Percentiles rank a stretch among this genome's conserved stretches.
Evolutionary conservation across 1,140 invertebrate species (phyloP).

Genomic region (Aphelenchoides fujianensis): DNA sequence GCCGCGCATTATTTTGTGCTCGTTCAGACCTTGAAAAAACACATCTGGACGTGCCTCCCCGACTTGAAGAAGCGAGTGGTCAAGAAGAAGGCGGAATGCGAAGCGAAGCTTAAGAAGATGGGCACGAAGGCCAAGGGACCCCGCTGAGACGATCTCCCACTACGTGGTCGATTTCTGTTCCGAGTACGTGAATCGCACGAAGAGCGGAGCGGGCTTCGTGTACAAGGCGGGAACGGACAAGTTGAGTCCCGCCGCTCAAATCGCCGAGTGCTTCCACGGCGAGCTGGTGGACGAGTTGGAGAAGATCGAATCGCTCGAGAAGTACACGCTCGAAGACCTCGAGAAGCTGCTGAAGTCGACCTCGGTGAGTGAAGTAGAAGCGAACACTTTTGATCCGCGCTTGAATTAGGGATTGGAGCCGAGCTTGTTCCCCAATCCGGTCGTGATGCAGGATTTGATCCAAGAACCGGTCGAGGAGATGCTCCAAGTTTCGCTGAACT

Average conservation of each 20-base stretch:
- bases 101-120: neutral
- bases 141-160: neutral
- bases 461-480: neutral
- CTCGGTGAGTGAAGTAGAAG: conserved; percentile 6
- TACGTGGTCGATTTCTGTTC: neutral
- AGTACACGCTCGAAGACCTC: neutral
- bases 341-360: neutral
- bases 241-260: neutral
- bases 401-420: neutral
- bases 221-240: neutral
- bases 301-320: neutral
- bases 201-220: neutral
- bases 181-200: neutral
- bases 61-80: conserved; percentile 70
- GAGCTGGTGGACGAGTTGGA: neutral
- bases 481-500: neutral
- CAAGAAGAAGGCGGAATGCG: neutral
- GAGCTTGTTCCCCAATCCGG: neutral
- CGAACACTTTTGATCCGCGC: conserved; percentile 16
- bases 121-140: neutral
- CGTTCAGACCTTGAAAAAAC: conserved; percentile 83
- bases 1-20: too few relatives aligned
- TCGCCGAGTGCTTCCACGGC: neutral
- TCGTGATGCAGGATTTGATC: neutral
- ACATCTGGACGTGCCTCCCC: conserved; percentile 97